These are phyloP conservation scores for Litocranius walleri DNA, from an alignment of 2,113 vertebrate species.

Conservation along the genomic window DNA sequence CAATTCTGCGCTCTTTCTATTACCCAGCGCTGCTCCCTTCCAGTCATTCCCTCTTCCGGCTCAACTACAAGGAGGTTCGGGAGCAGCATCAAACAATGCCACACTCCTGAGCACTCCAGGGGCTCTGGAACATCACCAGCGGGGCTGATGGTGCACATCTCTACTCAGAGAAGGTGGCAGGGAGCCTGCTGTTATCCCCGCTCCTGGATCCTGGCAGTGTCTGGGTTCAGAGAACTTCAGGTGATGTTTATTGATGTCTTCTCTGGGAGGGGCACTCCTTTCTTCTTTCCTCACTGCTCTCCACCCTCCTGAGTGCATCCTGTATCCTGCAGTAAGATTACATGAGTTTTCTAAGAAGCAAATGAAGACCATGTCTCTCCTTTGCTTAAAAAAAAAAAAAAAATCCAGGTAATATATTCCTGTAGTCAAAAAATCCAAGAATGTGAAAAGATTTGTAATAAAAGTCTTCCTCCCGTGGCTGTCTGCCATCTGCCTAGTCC, in stretches of 20 bases:
- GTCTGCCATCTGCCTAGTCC: neutral
- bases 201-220: neutral
- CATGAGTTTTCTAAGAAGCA: neutral
- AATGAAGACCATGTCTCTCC: neutral
- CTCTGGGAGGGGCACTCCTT: neutral
- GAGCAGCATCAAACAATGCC: accelerated
- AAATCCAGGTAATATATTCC: neutral
- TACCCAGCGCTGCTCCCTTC: accelerated
- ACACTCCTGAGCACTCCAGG: neutral
- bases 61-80: neutral
- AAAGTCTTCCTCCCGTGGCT: neutral
- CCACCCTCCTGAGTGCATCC: neutral
- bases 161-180: neutral
- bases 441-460: neutral
- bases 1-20: neutral
- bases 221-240: no score
- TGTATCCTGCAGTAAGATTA: neutral
- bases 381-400: neutral
- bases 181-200: neutral
- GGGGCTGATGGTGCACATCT: accelerated
- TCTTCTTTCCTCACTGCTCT: neutral
- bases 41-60: neutral
- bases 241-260: neutral
- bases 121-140: neutral
- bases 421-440: neutral